Base-by-base conservation (phyloP, 2,888 invertebrate genomes). In the Cephus runcator region DNA sequence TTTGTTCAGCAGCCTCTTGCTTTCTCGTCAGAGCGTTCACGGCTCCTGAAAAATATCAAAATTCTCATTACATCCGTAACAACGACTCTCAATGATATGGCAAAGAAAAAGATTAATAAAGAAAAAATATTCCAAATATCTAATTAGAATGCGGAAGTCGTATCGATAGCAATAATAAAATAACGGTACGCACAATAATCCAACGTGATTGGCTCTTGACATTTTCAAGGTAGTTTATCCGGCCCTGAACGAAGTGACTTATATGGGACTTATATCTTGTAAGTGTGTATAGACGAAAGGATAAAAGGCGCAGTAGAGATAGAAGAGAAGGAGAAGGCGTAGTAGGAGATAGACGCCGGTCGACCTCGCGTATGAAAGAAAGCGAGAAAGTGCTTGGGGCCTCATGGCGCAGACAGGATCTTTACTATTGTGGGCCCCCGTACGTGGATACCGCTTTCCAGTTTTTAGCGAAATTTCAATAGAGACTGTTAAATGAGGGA, bases 301-400 rank as follows among this genome's bases (percentile, higher is more conserved):
- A 56, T 56, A 56, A 56, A 56, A 56, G 56, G 56, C 23, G 56
- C 56, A 23, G 56, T 56, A 56, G 9, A 56, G 23, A 56, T 23
- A 23, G 56, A 23, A 6, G 40, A 56, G 69, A 33, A 35, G 69
- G 34, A 69, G 69, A 35, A 68, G 68, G 68, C 33, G 56, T 31
- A 34, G 31, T 56, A 75, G 77, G 76, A 77, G 76, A 83, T 75
- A 77, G 80, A 83, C 82, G 85, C 86, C 82, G 88, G 88, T 85
- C 87, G 90, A 90, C 89, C 90, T 89, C 89, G 88, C 86, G 81
- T 84, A 82, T 82, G 83, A 85, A 90, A 89, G 90, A 90, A 90
- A 90, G 89, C 81, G 88, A 89, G 90, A 90, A 90, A 90, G 90
- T 87, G 84, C 79, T 80, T 78, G 80, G 73, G 78, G 82, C 81